These are phyloP conservation scores for Pteropus alecto DNA, from an alignment of 2,113 vertebrate genomes.

Conservation along the genomic window DNA sequence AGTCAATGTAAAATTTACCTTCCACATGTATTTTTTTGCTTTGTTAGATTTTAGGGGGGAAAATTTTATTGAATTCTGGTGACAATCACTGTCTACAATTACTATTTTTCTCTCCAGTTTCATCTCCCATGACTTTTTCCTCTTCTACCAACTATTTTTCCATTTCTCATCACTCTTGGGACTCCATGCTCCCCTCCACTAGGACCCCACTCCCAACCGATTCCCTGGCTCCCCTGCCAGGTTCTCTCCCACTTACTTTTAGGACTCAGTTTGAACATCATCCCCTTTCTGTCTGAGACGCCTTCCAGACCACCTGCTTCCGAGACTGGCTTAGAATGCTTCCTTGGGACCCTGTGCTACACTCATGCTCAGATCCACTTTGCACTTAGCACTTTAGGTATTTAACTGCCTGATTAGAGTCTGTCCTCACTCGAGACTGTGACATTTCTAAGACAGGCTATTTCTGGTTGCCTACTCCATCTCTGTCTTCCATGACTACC, in stretches of 20 bases:
- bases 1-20: not conserved
- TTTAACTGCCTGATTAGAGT: not conserved
- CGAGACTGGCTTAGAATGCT: not conserved
- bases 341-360: not conserved
- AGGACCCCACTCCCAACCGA: not conserved
- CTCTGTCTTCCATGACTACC: not conserved
- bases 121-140: no score
- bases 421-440: not conserved
- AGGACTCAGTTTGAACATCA: not conserved
- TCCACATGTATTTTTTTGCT: not conserved
- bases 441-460: not conserved
- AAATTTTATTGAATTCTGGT: not conserved
- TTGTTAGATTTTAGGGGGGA: not conserved
- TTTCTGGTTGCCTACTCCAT: not conserved
- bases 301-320: not conserved
- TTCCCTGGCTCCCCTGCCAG: not conserved
- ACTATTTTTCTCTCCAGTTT: not conserved
- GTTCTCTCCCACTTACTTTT: not conserved
- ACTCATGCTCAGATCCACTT: not conserved
- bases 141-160: not conserved
- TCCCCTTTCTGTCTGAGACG: fast-evolving
- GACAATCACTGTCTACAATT: not conserved
- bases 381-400: no score
- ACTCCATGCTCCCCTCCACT: not conserved
- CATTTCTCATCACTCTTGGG: not conserved